Conservation (phyloP, 2,797 vertebrate genomes). For the Vultur gryphus region DNA sequence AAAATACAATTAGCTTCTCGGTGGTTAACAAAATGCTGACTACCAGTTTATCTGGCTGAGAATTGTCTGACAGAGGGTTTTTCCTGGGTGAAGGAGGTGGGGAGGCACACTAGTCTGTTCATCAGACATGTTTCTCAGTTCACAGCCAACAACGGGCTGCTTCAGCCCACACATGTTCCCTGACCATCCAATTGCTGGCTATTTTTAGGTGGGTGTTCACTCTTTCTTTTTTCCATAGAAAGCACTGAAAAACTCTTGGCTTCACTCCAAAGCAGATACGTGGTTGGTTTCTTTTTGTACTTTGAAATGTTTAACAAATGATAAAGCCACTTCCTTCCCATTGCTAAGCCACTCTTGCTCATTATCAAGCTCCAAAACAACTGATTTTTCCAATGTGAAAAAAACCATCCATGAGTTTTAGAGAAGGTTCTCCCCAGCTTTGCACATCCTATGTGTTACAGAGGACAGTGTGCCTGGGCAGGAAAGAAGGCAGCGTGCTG, state of each 20-base stretch:
- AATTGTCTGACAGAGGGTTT: neutral
- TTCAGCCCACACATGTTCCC: conserved; percentile 1
- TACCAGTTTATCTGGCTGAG: neutral
- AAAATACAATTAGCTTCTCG: neutral
- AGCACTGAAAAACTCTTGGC: neutral
- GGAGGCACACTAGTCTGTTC: neutral
- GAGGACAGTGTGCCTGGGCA: neutral
- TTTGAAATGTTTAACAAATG: neutral
- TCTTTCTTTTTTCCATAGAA: neutral
- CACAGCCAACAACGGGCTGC: neutral
- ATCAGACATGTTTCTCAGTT: neutral
- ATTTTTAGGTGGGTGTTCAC: neutral
- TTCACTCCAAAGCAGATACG: neutral
- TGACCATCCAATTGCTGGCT: neutral
- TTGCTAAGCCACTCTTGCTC: neutral
- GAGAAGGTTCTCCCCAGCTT: neutral
- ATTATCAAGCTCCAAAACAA: neutral
- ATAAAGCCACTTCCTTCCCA: neutral
- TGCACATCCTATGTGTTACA: neutral
- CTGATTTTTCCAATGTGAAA: neutral
- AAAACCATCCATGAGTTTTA: neutral
- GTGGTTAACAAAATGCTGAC: neutral
- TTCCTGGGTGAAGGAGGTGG: neutral
- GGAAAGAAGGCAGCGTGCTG: neutral
- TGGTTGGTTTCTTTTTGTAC: neutral